These are phyloP conservation scores for Sminthurides aquaticus DNA, from an alignment of 2,888 invertebrate genomes.

Conservation along the genomic window DNA sequence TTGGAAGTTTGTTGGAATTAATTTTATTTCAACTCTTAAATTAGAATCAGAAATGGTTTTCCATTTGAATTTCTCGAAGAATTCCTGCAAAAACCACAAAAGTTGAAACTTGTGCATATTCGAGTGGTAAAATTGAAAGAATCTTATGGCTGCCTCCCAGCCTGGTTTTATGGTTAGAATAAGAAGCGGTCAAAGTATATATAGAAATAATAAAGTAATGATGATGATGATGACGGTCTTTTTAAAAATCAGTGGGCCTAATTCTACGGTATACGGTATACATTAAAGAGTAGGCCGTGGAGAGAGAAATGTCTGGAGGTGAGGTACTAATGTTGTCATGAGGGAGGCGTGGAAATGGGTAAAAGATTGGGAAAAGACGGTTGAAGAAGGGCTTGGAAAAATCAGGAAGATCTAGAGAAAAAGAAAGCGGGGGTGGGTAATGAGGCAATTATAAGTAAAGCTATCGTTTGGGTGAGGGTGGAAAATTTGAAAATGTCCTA, in stretches of 20 bases:
- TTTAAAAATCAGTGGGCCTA: too few relatives aligned
- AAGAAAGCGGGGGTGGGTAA: background rate
- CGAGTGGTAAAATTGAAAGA: too few relatives aligned
- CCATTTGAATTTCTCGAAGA: slow-evolving; percentile 9
- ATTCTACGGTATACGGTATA: background rate
- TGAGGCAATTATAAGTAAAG: slow-evolving; percentile 6
- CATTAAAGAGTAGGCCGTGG: background rate
- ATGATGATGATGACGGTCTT: too few relatives aligned
- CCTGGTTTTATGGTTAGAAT: too few relatives aligned
- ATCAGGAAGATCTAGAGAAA: background rate
- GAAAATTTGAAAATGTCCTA: slow-evolving; percentile 36
- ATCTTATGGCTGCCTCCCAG: too few relatives aligned
- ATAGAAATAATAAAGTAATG: too few relatives aligned
- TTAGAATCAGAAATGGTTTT: slow-evolving; percentile 19
- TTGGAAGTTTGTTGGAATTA: slow-evolving; percentile 21
- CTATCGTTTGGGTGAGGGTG: slow-evolving; percentile 19
- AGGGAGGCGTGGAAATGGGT: background rate
- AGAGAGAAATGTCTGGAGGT: background rate
- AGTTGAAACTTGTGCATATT: slow-evolving; percentile 2
- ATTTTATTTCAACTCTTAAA: slow-evolving; percentile 21
- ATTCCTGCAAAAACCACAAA: too few relatives aligned
- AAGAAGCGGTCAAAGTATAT: too few relatives aligned
- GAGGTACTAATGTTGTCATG: background rate
- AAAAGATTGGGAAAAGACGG: background rate
- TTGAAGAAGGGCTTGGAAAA: too few relatives aligned